Percentiles rank a stretch among this genome's conserved stretches.
phyloP scores from a whole-genome alignment of 2,113 vertebrate species.

The Syngnathus typhle region DNA sequence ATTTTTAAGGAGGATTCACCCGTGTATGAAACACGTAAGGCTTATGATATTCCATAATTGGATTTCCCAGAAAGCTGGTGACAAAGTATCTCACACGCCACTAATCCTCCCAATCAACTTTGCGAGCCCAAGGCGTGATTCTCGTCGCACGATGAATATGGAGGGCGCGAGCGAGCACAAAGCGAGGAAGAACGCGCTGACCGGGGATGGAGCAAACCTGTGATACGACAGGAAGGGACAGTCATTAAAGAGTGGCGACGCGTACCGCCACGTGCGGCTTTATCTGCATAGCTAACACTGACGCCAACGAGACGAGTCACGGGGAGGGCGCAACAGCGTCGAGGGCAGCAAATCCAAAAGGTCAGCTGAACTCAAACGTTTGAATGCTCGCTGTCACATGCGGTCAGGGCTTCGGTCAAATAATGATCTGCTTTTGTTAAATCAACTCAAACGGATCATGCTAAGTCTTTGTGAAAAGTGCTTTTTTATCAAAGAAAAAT shows the following conservation, averaged over 20 bases:
- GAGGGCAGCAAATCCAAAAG: constrained; percentile 31
- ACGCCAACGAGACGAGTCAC: constrained; percentile 6
- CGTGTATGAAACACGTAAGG: constrained; percentile 70
- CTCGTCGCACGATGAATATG: constrained; percentile 46
- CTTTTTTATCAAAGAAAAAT: constrained; percentile 34
- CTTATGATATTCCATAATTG: constrained; percentile 77
- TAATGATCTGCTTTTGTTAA: constrained; percentile 8
- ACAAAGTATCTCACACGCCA: constrained; percentile 72
- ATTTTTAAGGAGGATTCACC: constrained; percentile 61
- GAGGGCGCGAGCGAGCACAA: constrained; percentile 29
- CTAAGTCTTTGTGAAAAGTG: constrained; percentile 32
- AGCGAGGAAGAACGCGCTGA: constrained; percentile 14
- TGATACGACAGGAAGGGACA: constrained; percentile 1
- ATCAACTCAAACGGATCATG: constrained; percentile 42
- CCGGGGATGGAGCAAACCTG: constrained; percentile 15
- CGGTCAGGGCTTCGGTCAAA: constrained; percentile 24
- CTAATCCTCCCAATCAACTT: constrained; percentile 74
- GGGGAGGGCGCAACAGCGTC: constrained; percentile 2
- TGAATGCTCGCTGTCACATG: constrained; percentile 41
- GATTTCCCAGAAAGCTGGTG: constrained; percentile 76
- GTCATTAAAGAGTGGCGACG: constrained; percentile 1
- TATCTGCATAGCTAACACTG: constrained; percentile 16
- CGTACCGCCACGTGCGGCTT: constrained; percentile 3
- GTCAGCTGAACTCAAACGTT: constrained; percentile 42
- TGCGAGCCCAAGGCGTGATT: constrained; percentile 47